Evolutionary conservation across 1,140 invertebrate species (phyloP).

Genomic region (Eulimnadia texana): DNA sequence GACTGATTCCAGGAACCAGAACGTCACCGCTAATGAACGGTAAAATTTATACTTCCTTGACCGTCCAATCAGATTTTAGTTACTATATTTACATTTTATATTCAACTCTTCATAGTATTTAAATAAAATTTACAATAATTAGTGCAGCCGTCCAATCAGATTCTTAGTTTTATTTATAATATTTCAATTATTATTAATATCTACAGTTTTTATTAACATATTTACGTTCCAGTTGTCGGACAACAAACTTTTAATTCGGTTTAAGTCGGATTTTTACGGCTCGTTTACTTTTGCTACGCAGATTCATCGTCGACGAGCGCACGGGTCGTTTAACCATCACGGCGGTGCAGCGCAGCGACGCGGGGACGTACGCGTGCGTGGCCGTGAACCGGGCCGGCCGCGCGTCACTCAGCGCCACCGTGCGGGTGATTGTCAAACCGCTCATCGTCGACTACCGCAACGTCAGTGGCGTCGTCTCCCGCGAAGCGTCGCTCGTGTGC

Average conservation of each 20-base stretch:
- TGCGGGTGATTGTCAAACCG: slow-evolving; percentile 54
- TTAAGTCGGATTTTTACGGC: too few relatives aligned
- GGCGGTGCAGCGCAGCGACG: slow-evolving; percentile 57
- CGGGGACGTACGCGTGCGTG: slow-evolving; percentile 61
- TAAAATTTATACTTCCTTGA: background rate
- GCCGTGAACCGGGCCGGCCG: slow-evolving; percentile 61
- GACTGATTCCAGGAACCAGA: slow-evolving; percentile 33
- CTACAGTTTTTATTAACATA: too few relatives aligned
- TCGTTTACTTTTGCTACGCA: too few relatives aligned
- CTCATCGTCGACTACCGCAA: slow-evolving; percentile 63
- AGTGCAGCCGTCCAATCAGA: too few relatives aligned
- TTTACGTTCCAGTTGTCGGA: too few relatives aligned
- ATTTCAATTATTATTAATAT: too few relatives aligned
- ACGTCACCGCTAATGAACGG: slow-evolving; percentile 7
- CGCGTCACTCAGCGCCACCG: slow-evolving; percentile 43
- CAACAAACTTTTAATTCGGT: too few relatives aligned
- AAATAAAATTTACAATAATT: too few relatives aligned
- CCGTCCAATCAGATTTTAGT: too few relatives aligned
- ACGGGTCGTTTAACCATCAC: slow-evolving; percentile 50
- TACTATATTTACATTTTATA: too few relatives aligned
- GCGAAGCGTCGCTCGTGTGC: slow-evolving; percentile 51
- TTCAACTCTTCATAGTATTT: too few relatives aligned
- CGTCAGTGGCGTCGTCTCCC: slow-evolving; percentile 44
- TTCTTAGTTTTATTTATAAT: too few relatives aligned
- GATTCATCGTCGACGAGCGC: slow-evolving; percentile 28